Evolutionary conservation across 2,888 invertebrate species (phyloP).

Genomic region (Thera britannica): DNA sequence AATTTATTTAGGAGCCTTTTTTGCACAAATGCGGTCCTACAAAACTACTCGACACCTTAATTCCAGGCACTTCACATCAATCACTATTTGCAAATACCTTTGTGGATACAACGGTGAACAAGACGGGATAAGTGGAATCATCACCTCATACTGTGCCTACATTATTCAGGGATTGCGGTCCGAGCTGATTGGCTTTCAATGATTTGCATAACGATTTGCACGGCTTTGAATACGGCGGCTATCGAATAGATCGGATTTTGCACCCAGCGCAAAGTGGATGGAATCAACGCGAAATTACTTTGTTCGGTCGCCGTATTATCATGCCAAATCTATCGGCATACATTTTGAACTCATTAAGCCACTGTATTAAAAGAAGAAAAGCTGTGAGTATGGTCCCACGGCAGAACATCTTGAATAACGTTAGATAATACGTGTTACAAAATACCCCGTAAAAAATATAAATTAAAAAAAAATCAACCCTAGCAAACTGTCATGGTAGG

Average conservation of each 20-base stretch:
- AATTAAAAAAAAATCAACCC: no score
- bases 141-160: conserved; percentile 29
- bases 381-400: no score
- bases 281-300: conserved; percentile 23
- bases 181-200: conserved; percentile 48
- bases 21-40: no score
- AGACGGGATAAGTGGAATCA: conserved; percentile 20
- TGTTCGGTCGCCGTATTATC: conserved; percentile 7
- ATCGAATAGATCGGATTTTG: conserved; percentile 23
- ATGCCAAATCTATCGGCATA: not conserved
- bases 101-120: conserved; percentile 12
- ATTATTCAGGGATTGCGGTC: conserved; percentile 48
- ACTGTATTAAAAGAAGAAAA: no score
- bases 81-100: conserved; percentile 18
- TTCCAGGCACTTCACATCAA: conserved; percentile 8
- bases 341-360: not conserved
- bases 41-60: not conserved
- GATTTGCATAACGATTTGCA: conserved; percentile 43
- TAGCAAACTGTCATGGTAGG: no score
- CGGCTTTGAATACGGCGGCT: conserved; percentile 25
- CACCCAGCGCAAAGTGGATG: conserved; percentile 24
- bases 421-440: no score
- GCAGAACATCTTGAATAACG: no score
- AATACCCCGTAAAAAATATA: no score
- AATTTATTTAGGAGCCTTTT: no score